These are phyloP conservation scores for Pheosia gnoma DNA, from an alignment of 2,888 invertebrate species.

Conservation along the genomic window DNA sequence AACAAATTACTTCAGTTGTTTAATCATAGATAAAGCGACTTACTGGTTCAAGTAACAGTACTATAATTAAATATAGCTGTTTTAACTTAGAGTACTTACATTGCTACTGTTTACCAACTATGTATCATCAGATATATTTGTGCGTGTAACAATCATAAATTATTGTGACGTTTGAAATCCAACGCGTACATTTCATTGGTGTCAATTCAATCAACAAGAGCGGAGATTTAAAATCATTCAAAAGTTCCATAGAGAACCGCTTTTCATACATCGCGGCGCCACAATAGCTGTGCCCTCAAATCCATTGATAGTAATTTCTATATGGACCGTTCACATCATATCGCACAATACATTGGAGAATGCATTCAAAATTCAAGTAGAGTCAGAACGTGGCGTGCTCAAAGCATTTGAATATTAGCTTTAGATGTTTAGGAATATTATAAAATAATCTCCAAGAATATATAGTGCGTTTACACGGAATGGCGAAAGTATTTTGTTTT, in stretches of 20 bases:
- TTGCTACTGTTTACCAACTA: no score
- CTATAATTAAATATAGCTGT: no score
- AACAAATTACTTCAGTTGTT: not conserved
- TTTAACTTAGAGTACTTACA: no score
- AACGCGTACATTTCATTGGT: not conserved
- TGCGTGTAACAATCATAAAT: no score
- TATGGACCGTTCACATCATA: conserved; percentile 43
- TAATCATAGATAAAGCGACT: not conserved
- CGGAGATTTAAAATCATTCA: conserved; percentile 28
- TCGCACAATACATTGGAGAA: conserved; percentile 43
- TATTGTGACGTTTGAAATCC: no score
- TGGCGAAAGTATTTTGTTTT: no score
- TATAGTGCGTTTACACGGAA: no score
- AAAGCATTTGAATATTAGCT: conserved; percentile 3
- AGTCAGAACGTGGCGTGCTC: conserved; percentile 20
- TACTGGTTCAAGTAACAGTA: not conserved
- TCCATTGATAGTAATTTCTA: conserved; percentile 38
- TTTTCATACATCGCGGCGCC: conserved; percentile 17
- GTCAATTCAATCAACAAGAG: conserved; percentile 27
- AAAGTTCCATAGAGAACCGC: conserved; percentile 21
- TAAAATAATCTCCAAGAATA: no score
- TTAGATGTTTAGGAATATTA: no score
- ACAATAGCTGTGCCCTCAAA: conserved; percentile 35
- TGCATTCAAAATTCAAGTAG: conserved; percentile 38
- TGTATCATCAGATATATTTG: no score